Evolutionary conservation across 2,888 invertebrate species (phyloP), one percentile per base, ranked within the genome.

Genomic region (Dilophus febrilis): DNA sequence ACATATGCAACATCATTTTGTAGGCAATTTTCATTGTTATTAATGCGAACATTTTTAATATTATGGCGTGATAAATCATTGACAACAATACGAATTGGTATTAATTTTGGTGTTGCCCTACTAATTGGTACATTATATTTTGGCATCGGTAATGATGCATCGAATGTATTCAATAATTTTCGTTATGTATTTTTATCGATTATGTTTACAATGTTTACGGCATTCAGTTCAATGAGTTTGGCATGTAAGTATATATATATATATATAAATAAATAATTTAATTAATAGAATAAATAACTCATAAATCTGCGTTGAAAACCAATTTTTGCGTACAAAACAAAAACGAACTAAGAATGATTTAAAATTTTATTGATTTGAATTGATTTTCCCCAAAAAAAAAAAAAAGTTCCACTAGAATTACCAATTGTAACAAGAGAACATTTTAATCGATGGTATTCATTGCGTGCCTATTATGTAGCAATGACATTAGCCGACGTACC

Each of bases 151-250:
- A 71, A 75, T 45, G 83, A 91, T 51, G 91, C 87, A 0, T 71
- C 72, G 40, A 75, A 85, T 57, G 77, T 81, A 14, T 67, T 80
- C 46, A 81, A 88, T 57, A 95, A 87, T 58, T 84, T 82, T 53
- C 86, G 85, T 54, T 84, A 83, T 55, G 68, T 91, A 26, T 92
- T 88, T 66, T 94, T 90, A 64, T 80, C 82, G 45, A 73, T 90
- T 38, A 81, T 95, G 74, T 95, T 94, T 61, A 70, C 92, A 39
- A 90, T 92, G 83, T 88, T 87, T 58, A 90, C 87, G 6, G 84
- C 94, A 1, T 86, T 92, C 59, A 91, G 86, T 64, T 78, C 88
- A 12, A 83, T 88, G 41, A 74, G 85, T 35, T 75, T 92, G 22
- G 83, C 81, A 47, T 92, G 94, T 94, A 70, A 84, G 87, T 76